Evolutionary conservation across 92 coral and sea anemone genomes (phyloP), one percentile per base, ranked within the genome.

Genomic region (Micromussa lordhowensis): DNA sequence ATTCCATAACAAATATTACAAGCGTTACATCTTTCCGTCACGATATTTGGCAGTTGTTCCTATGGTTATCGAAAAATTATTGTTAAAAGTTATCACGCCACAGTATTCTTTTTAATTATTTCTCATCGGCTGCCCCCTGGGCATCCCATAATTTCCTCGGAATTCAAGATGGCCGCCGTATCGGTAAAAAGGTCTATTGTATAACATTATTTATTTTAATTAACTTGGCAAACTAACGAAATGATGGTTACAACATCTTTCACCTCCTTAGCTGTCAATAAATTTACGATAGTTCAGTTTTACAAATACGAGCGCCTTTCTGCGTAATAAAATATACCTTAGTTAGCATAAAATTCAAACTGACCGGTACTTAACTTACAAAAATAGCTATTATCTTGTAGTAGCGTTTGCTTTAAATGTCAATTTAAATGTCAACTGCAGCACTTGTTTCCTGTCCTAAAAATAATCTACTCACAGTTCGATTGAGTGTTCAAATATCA

Each of bases 201-300:
- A 44, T 40, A 40, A 40, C 80, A 76, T 76, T 76, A 40, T 38
- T 38, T 7, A 38, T 76, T 76, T 3, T 32, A 78, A 32, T 71
- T 40, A 53, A 40, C 40, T 31, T 19, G 59, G 64, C 72, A 19
- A 36, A 31, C 73, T 63, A 49, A 30, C 74, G 3, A 12, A 35
- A 31, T 16, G 15, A 58, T 55, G 48, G 53, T 81, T 31, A 32
- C 7, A 5, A 73, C 44, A 73, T 73, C 77, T 73, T 73, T 73
- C 77, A 73, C 77, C 21, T 31, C 9, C 19, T 73, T 73, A 73
- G 77, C 77, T 73, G 77, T 73, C 77, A 73, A 30, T 73, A 73
- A 73, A 73, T 24, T 31, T n/a, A n/a, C n/a, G n/a, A n/a, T n/a
- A n/a, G n/a, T n/a, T n/a, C n/a, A n/a, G n/a, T n/a, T n/a, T n/a